phyloP scores from a whole-genome alignment of 2,888 invertebrate species.

The Tetramorium bicarinatum region DNA sequence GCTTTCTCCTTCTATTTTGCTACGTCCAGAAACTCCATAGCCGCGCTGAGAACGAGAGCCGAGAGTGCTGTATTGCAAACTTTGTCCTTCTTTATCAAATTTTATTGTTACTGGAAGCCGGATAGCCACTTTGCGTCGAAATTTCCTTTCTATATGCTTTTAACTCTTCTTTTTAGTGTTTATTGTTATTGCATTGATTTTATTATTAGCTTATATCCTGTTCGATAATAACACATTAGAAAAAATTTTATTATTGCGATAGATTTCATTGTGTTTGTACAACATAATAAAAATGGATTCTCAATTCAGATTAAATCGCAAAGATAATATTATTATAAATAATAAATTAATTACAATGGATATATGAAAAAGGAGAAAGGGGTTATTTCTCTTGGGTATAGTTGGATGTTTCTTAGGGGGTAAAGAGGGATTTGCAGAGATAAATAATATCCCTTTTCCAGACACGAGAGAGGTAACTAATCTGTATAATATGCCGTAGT shows the following conservation, averaged over 20 bases:
- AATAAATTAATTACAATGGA: background rate
- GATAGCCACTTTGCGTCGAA: slow-evolving; percentile 72
- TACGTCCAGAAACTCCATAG: slow-evolving; percentile 61
- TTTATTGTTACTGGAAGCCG: slow-evolving; percentile 76
- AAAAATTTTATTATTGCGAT: background rate
- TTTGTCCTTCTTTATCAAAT: slow-evolving; percentile 75
- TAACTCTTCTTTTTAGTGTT: background rate
- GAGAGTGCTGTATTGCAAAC: slow-evolving; percentile 72
- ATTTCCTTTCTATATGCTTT: slow-evolving; percentile 47
- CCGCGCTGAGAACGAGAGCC: slow-evolving; percentile 66
- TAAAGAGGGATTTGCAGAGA: slow-evolving; percentile 75
- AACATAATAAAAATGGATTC: background rate
- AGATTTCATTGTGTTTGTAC: background rate
- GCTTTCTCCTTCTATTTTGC: slow-evolving; percentile 67
- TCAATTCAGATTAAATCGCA: background rate
- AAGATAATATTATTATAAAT: background rate
- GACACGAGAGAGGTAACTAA: slow-evolving; percentile 83
- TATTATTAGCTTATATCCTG: background rate
- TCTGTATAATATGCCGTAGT: slow-evolving; percentile 86
- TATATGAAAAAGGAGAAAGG: slow-evolving; percentile 77
- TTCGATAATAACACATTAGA: background rate
- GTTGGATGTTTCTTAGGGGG: slow-evolving; percentile 62
- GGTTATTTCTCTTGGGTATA: slow-evolving; percentile 75
- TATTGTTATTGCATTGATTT: background rate
- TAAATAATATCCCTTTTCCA: slow-evolving; percentile 85